These are phyloP conservation scores for Mixornis gularis DNA, from an alignment of 2,113 vertebrate genomes.

Conservation along the genomic window DNA sequence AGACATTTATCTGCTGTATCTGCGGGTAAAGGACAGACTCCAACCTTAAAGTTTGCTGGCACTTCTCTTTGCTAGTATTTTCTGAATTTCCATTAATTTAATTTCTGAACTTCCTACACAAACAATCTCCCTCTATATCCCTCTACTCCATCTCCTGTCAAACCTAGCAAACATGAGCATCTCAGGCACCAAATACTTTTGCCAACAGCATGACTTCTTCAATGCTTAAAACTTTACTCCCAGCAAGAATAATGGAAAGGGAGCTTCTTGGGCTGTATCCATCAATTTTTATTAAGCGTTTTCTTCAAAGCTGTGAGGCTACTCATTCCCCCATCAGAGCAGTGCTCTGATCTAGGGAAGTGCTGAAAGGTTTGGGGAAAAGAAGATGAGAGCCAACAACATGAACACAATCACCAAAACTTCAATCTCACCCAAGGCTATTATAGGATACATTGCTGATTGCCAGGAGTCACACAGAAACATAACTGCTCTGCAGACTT, in stretches of 20 bases:
- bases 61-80: not conserved
- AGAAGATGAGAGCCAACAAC: not conserved
- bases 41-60: not conserved
- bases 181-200: slow-evolving; percentile 52
- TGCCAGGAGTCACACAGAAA: slow-evolving; percentile 35
- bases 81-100: slow-evolving; percentile 31
- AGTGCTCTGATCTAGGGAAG: not conserved
- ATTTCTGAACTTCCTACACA: not conserved
- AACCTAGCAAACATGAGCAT: slow-evolving; percentile 15
- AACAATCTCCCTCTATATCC: not conserved
- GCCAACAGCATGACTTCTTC: slow-evolving; percentile 31
- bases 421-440: slow-evolving; percentile 53
- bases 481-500: slow-evolving; percentile 54
- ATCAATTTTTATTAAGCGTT: slow-evolving; percentile 66
- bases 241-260: slow-evolving; percentile 58
- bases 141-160: not conserved
- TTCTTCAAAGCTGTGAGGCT: slow-evolving; percentile 50
- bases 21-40: not conserved
- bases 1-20: not conserved
- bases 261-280: slow-evolving; percentile 36
- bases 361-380: not conserved
- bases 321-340: slow-evolving; percentile 6
- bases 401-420: slow-evolving; percentile 52
- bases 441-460: slow-evolving; percentile 35
- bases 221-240: slow-evolving; percentile 47